phyloP scores from a whole-genome alignment of 2,797 vertebrate genomes.

The Aphelocoma californica region DNA sequence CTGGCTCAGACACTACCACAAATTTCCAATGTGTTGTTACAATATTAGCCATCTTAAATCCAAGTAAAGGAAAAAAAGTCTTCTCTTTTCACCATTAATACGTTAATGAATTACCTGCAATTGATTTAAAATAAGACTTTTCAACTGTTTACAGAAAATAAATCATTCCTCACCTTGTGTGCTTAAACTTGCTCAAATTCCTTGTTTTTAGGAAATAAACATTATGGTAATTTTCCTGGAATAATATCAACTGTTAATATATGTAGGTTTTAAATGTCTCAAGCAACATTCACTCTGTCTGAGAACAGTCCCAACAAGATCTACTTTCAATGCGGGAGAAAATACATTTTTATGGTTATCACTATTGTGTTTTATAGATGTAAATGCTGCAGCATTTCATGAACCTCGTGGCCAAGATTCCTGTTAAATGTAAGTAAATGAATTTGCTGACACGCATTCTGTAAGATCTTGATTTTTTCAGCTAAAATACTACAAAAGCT shows the following conservation, averaged over 20 bases:
- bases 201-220: background rate
- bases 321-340: background rate
- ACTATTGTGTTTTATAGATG: background rate
- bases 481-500: background rate
- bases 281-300: background rate
- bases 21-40: background rate
- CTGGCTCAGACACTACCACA: background rate
- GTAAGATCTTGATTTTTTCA: background rate
- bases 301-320: background rate
- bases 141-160: slow-evolving; percentile 3
- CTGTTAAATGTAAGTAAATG: background rate
- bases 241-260: background rate
- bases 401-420: background rate
- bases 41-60: slow-evolving; percentile 2
- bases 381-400: background rate
- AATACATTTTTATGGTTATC: background rate
- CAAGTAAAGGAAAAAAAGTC: background rate
- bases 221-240: background rate
- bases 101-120: background rate
- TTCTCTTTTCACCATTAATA: background rate
- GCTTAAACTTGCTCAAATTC: background rate
- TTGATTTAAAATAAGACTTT: slow-evolving; percentile 6
- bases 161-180: background rate
- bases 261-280: background rate
- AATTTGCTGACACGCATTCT: background rate